Evolutionary conservation across 1,140 invertebrate genomes (phyloP).

Genomic region (Teleopsis dalmanni): DNA sequence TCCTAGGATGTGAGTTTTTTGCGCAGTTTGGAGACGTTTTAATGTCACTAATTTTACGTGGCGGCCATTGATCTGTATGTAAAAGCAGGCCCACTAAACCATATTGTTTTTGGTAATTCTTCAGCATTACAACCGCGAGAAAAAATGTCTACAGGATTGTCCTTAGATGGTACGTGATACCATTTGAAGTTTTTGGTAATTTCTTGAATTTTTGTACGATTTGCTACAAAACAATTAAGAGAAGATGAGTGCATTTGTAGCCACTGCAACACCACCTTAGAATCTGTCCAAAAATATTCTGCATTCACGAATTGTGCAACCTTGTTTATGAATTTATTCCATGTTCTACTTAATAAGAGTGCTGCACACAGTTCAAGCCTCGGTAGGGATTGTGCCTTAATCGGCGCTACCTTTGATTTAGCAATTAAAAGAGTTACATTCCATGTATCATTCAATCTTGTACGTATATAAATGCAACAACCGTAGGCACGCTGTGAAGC

Average conservation of each 20-base stretch:
- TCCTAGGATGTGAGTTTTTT: no score
- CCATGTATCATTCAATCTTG: neutral
- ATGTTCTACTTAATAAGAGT: neutral
- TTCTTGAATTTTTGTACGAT: conserved; percentile 19
- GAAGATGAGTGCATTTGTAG: conserved; percentile 3
- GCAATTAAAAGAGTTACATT: neutral
- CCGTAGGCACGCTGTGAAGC: conserved; percentile 1
- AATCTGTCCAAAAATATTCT: conserved; percentile 1
- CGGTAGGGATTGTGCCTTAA: neutral
- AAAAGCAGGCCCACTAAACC: no score
- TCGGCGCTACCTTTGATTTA: conserved; percentile 3
- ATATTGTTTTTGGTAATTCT: no score
- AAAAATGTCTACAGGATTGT: conserved; percentile 20
- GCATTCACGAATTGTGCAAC: neutral
- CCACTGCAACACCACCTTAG: conserved; percentile 1
- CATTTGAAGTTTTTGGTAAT: conserved; percentile 14
- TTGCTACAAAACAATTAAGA: no score
- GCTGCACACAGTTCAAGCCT: neutral
- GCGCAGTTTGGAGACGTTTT: no score
- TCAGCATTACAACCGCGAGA: conserved; percentile 10
- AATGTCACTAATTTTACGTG: no score
- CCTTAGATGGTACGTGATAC: conserved; percentile 19
- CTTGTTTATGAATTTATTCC: neutral
- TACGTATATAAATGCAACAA: conserved; percentile 8
- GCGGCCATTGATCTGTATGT: no score